Evolutionary conservation across 2,113 vertebrate genomes (phyloP), one percentile per base, ranked within the genome.

Genomic region (Hemibagrus wyckioides): DNA sequence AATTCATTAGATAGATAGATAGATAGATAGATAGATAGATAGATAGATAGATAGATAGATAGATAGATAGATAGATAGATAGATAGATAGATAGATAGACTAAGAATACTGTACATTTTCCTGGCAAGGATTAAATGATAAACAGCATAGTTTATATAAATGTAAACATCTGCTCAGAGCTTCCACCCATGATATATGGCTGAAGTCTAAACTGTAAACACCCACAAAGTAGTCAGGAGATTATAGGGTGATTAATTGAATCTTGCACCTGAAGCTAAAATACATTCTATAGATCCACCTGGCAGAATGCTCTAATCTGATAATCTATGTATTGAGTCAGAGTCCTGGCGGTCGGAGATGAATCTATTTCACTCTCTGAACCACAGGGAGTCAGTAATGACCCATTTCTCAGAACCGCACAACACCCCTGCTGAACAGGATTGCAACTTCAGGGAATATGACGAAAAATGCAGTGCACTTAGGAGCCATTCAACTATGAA

Each of bases 261-360:
- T 89, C 86, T 90, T 73, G 59, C 81, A 89, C 86, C 75, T 86
- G 80, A 79, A 69, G 83, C 80, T 56, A 86, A 90, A 89, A 86
- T 88, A 89, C 75, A 89, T 83, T 87, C 83, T 89, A 77, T 83
- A 87, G 86, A 89, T 91, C 91, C 90, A 88, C 83, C 88, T 83
- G 76, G 91, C 92, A 93, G 90, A 88, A 90, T 89, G 91, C 92
- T 91, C 88, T 93, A 94, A 94, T 92, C 91, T 91, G 92, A 93
- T 94, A 93, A 94, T 94, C 93, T 93, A 92, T 92, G 93, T 94
- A 93, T 94, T 92, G 88, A 92, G 92, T 90, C 90, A 88, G 88
- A 91, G 89, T 93, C 92, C 93, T 94, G 94, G 94, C 93, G 92
- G 93, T 90, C 89, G 86, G 79, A 85, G 85, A 89, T 93, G 93